Evolutionary conservation across 2,113 vertebrate genomes (phyloP).

Genomic region (Piaya cayana): DNA sequence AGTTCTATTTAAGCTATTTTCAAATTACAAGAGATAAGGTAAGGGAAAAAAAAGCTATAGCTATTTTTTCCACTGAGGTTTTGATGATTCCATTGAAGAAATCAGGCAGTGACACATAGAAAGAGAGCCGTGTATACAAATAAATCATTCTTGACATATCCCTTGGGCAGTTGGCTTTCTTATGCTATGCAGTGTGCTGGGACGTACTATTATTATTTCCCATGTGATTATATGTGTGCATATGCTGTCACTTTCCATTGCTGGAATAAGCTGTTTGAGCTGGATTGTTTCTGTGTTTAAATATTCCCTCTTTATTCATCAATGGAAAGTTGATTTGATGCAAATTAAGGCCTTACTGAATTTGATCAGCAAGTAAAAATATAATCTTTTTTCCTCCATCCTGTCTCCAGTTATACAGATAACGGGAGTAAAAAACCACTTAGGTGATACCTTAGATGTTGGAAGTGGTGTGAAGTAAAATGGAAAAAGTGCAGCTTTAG

Average conservation of each 20-base stretch:
- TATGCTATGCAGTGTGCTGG: slow-evolving; percentile 24
- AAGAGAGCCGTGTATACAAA: slow-evolving; percentile 10
- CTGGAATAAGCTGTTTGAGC: slow-evolving; percentile 53
- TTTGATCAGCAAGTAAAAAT: slow-evolving; percentile 32
- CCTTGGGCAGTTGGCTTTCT: slow-evolving; percentile 65
- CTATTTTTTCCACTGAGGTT: neutral
- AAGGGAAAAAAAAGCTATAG: neutral
- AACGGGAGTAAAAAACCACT: neutral
- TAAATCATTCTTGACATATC: slow-evolving; percentile 72
- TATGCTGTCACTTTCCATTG: slow-evolving; percentile 72
- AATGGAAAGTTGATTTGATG: slow-evolving; percentile 61
- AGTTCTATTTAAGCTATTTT: neutral
- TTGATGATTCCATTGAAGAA: slow-evolving; percentile 44
- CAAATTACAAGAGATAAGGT: neutral
- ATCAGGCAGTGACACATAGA: slow-evolving; percentile 38
- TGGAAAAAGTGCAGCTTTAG: neutral
- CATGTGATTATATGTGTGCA: slow-evolving; percentile 61
- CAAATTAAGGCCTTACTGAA: slow-evolving; percentile 59
- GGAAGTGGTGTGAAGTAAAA: neutral
- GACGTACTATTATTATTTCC: slow-evolving; percentile 58
- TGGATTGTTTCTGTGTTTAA: slow-evolving; percentile 43
- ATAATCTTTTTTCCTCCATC: neutral
- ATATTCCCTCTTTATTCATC: slow-evolving; percentile 41
- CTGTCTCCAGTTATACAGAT: neutral
- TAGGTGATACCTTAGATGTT: neutral